Evolutionary conservation across 2,113 vertebrate species (phyloP), one percentile per base, ranked within the genome.

Genomic region (Rhineura floridana): DNA sequence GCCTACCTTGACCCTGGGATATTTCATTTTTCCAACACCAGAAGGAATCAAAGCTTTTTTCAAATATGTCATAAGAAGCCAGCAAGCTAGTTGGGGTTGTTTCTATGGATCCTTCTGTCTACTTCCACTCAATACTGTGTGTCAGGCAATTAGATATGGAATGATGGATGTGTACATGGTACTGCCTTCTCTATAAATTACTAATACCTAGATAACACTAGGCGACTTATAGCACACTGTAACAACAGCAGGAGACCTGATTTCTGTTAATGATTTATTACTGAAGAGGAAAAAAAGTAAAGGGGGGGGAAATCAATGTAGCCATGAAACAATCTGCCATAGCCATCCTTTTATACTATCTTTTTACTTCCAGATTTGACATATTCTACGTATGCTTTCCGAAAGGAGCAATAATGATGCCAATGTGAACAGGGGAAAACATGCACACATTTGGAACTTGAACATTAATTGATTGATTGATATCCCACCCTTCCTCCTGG

Each of bases 121-220:
- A 90, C 90, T 93, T 94, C 85, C 87, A 89, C 92, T 95, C 94
- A 94, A 42, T 85, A 91, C 84, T 90, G 91, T 92, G 88, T 92
- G 92, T 92, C 93, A 95, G 92, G 81, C 93, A 95, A 94, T 94
- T 95, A 94, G 93, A 92, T 94, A 93, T 91, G 93, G 93, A 94
- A 96, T 87, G 95, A 92, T 0, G 86, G 90, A 93, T 90, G 50
- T 2, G 63, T 93, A 92, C 89, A 95, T 86, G 91, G 92, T 92
- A 88, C 92, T 94, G 87, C 87, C 90, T 93, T 92, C 90, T 88
- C 94, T 91, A 91, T 92, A 95, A 94, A 96, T 94, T 94, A 84
- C 88, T 92, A 95, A 94, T 94, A 94, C 94, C 92, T 94, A 90
- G 86, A 92, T 92, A 93, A 93, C 91, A 91, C 87, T 89, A 90